phyloP scores from a whole-genome alignment of 2,888 invertebrate species.

The Polyommatus iphigenia region DNA sequence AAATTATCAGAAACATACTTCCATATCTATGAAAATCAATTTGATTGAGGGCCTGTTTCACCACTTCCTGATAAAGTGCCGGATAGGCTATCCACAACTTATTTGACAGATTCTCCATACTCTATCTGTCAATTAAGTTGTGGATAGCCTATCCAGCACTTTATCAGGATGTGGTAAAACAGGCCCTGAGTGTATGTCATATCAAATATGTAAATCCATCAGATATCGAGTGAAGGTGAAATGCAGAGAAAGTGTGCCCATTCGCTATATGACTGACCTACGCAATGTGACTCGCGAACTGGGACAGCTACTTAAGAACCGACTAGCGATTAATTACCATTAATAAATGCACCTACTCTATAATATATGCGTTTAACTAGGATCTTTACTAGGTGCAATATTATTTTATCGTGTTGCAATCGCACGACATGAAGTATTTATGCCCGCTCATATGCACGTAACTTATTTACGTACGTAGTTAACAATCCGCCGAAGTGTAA shows the following conservation, averaged over 20 bases:
- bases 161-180: too few relatives aligned
- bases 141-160: too few relatives aligned
- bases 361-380: not conserved
- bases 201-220: constrained; percentile 22
- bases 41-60: constrained; percentile 2
- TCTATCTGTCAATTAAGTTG: too few relatives aligned
- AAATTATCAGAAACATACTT: constrained; percentile 15
- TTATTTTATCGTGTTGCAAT: constrained; percentile 8
- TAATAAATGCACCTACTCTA: constrained; percentile 10
- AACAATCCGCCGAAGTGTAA: too few relatives aligned
- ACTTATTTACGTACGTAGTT: too few relatives aligned
- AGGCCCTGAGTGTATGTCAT: not conserved
- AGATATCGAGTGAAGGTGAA: constrained; percentile 55
- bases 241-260: constrained; percentile 63
- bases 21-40: constrained; percentile 21
- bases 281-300: constrained; percentile 65
- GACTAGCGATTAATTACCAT: constrained; percentile 33
- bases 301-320: constrained; percentile 51
- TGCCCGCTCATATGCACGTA: not conserved
- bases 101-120: too few relatives aligned
- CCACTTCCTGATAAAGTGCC: too few relatives aligned
- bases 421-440: not conserved
- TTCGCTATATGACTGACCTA: constrained; percentile 65
- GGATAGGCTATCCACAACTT: too few relatives aligned
- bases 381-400: constrained; percentile 1